Evolutionary conservation across 1,140 invertebrate genomes (phyloP), one percentile per base, ranked within the genome.

Genomic region (Heliconius congener): DNA sequence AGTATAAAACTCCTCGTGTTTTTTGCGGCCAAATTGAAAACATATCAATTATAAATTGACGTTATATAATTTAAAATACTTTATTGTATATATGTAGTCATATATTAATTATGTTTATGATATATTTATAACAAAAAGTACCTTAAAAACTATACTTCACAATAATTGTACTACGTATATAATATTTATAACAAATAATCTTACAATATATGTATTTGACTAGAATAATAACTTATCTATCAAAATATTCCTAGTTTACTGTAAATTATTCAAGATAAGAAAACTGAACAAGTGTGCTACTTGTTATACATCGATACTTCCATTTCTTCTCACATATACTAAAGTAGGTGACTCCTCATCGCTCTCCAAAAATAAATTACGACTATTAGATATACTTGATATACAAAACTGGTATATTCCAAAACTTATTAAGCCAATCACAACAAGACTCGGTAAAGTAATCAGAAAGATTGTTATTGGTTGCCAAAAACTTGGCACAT

Each of bases 391-490:
- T 27, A 18, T 6, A n/a, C 19, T 76, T 16, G 39, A 39, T 23
- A 19, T 16, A 46, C 60, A 76, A 18, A 46, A 30, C n/a, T 50
- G 37, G 19, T 76, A 76, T 34, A 71, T 42, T 46, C 74, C 74
- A 46, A 76, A 66, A 76, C 4, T 13, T 30, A 76, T 30, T 19
- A 76, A 34, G 13, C 57, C 74, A 66, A 76, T 3, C 8, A 76
- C 18, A 13, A 71, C 19, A 23, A 76, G 8, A 42, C 74, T 70
- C 27, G 74, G 74, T 8, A 76, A 4, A 9, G n/a, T 42, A 19
- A 76, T 76, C 11, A 76, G 23, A 27, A 70, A 5, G 9, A 76
- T 76, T 30, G 74, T 76, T 3, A 76, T 2, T 46, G 74, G 74
- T 34, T 70, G 19, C 57, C 60, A 70, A 27, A 42, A 30, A 11